Evolutionary conservation across 2,113 vertebrate genomes (phyloP).

Genomic region (Centropus bengalensis): DNA sequence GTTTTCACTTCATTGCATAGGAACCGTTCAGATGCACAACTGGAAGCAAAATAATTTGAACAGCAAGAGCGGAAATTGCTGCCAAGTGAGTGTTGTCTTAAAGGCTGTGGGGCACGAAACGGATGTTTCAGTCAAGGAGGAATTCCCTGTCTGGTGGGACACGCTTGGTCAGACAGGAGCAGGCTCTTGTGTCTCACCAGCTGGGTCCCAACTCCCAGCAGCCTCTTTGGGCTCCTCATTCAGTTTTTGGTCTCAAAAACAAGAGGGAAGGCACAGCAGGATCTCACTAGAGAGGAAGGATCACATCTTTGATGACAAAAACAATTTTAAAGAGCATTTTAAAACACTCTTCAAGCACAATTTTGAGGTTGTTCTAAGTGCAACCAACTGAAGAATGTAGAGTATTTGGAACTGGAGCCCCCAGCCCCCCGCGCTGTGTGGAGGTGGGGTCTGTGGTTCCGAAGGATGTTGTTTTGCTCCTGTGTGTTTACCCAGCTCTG

Average conservation of each 20-base stretch:
- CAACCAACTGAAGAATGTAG: background rate
- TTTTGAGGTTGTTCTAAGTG: background rate
- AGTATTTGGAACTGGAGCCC: too few species aligned
- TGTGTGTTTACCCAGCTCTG: conserved; percentile 78
- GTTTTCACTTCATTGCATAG: background rate
- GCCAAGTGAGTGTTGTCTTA: background rate
- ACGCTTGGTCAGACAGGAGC: background rate
- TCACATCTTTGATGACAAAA: background rate
- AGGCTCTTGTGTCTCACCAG: background rate
- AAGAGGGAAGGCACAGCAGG: background rate
- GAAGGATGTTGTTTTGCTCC: conserved; percentile 15
- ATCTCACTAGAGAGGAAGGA: background rate
- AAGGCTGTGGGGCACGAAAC: background rate
- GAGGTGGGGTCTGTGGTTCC: accelerated
- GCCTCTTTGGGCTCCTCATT: background rate
- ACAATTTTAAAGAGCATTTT: background rate
- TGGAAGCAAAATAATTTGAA: background rate
- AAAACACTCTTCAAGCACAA: background rate
- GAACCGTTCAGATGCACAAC: background rate
- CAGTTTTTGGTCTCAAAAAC: background rate
- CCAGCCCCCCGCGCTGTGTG: too few species aligned
- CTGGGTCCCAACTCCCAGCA: background rate
- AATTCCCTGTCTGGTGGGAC: background rate
- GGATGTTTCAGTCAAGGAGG: background rate
- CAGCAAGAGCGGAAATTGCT: background rate